phyloP scores from a whole-genome alignment of 2,797 vertebrate genomes.

The Sebastiscus tertius region DNA sequence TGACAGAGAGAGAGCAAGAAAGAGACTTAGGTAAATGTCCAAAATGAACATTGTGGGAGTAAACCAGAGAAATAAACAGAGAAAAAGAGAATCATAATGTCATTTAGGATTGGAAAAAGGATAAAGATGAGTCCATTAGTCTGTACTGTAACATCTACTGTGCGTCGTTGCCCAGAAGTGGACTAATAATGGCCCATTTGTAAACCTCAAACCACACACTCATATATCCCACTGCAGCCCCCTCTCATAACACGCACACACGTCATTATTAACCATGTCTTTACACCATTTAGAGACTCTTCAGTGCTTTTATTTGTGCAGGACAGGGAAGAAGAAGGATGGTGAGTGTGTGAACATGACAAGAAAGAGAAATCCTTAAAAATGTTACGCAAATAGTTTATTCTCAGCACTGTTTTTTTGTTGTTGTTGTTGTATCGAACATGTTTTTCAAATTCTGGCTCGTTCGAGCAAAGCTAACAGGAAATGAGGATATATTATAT shows the following conservation, averaged over 20 bases:
- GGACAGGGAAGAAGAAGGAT: background rate
- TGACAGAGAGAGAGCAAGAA: background rate
- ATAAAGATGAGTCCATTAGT: constrained; percentile 54
- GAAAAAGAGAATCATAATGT: background rate
- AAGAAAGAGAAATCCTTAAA: constrained; percentile 4
- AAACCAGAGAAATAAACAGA: background rate
- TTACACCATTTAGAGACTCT: constrained; percentile 6
- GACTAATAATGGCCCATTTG: constrained; percentile 61
- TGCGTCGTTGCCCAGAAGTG: constrained; percentile 26
- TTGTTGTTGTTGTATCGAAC: background rate
- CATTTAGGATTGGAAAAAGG: background rate
- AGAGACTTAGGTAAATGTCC: background rate
- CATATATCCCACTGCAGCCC: background rate
- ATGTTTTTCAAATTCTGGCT: constrained; percentile 1
- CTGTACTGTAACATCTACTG: constrained; percentile 8
- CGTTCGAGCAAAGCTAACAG: constrained; percentile 2
- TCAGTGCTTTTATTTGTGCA: constrained; percentile 32
- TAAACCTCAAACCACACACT: constrained; percentile 51
- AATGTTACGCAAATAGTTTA: constrained; percentile 20
- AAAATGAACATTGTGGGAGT: background rate
- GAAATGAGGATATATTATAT: background rate
- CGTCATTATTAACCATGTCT: background rate
- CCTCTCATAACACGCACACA: background rate
- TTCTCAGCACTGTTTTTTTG: constrained; percentile 5
- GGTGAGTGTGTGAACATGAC: background rate